Evolutionary conservation across 2,797 vertebrate genomes (phyloP), one percentile per base, ranked within the genome.

Genomic region (Carduelis carduelis): DNA sequence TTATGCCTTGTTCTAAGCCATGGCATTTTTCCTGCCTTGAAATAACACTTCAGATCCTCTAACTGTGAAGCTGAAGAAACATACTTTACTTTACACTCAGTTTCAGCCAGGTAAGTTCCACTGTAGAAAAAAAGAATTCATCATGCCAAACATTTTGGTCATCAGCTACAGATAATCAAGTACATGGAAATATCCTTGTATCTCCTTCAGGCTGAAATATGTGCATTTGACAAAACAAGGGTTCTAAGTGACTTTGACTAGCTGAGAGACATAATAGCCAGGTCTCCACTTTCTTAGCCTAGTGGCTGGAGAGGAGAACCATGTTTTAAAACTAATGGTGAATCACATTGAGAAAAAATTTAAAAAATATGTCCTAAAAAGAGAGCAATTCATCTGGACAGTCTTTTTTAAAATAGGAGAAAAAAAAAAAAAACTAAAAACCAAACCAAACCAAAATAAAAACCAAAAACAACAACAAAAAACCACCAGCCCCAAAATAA

Each of bases 381-480:
- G 6, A 43, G 1, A 77, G 2, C 2, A 63, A 50, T 43, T 84
- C 3, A 82, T 53, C 9, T 46, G n/a, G 5, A 23, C 5, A 18
- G 1, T 9, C 28, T 76, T 27, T 37, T 19, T 37, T 37, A 27
- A 9, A 59, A 59, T 27, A 27, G 56, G 34, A 35, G n/a, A 12
- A 26, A 37, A 59, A 57, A 6, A 3, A 4, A 26, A 32, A 39
- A 34, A 23, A 23, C 4, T 21, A 21, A 14, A 20, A 19, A 12
- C 3, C 1, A 19, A 35, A 13, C 4, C 2, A 27, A 41, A 11
- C 3, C 3, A 55, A 28, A 28, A 46, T 8, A 0, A 17, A 13
- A 37, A 21, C 4, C 8, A 9, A 39, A 23, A 32, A 4, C 20
- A 18, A 8, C 14, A 35, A 23, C 17, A 24, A 56, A 37, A 10